A percentile compares a stretch with the other conserved stretches of the same genome.
Evolutionary conservation across 2,888 invertebrate species (phyloP).

Genomic region (Idaea biselata): DNA sequence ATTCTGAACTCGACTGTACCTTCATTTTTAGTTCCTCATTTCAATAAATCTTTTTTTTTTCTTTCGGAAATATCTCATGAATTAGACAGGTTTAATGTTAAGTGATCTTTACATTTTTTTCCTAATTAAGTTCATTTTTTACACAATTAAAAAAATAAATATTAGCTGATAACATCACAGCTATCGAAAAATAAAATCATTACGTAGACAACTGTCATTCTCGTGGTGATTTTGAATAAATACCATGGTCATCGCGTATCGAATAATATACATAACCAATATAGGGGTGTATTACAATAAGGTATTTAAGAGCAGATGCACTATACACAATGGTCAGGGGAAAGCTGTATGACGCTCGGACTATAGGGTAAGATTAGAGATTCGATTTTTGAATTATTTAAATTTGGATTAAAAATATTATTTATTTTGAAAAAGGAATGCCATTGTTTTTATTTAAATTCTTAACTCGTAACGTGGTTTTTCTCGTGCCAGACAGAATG

Average conservation of each 20-base stretch:
- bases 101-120: too few relatives aligned
- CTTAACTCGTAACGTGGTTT: background rate
- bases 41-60: too few relatives aligned
- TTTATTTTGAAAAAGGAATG: background rate
- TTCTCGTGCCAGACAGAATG: too few relatives aligned
- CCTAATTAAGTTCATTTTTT: too few relatives aligned
- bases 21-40: too few relatives aligned
- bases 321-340: constrained; percentile 12
- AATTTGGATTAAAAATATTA: background rate
- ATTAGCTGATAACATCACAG: background rate
- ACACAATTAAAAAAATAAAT: too few relatives aligned
- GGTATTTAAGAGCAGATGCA: constrained; percentile 35
- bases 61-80: too few relatives aligned
- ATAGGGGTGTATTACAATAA: constrained; percentile 16
- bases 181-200: background rate
- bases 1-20: too few relatives aligned
- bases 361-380: constrained; percentile 6
- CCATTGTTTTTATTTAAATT: background rate
- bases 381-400: background rate
- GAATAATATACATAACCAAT: constrained; percentile 12
- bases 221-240: constrained; percentile 8
- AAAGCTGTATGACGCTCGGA: background rate
- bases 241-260: constrained; percentile 2
- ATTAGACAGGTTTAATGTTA: too few relatives aligned
- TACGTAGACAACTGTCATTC: background rate